Evolutionary conservation across 2,113 vertebrate species (phyloP).

Genomic region (Alouatta palliata): DNA sequence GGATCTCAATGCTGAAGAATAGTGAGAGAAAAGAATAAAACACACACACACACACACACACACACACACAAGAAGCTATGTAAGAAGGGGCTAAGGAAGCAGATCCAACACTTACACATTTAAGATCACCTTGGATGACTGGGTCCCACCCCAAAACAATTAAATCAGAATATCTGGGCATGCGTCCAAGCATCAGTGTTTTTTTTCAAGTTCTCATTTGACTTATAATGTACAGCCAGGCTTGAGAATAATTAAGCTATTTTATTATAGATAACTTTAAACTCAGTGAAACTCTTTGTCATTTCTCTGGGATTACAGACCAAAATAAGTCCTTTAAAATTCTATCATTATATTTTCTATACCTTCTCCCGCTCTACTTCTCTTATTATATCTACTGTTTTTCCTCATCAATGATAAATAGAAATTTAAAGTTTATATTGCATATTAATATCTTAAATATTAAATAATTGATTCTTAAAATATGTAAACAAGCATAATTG

Average conservation of each 20-base stretch:
- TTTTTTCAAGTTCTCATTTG: not conserved
- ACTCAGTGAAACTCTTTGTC: not conserved
- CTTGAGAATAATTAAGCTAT: not conserved
- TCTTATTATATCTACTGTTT: not conserved
- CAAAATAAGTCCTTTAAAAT: not conserved
- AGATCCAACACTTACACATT: rapidly evolving
- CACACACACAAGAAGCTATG: no score
- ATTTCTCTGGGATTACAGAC: not conserved
- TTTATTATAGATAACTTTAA: not conserved
- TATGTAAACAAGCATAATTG: not conserved
- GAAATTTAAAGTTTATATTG: not conserved
- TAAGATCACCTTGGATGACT: not conserved
- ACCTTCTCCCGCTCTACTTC: not conserved
- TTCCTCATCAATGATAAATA: not conserved
- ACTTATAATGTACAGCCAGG: not conserved
- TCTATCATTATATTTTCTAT: not conserved
- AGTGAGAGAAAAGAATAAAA: not conserved
- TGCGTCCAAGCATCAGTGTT: not conserved
- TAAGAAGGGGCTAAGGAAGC: not conserved
- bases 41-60: no score
- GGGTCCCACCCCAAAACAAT: not conserved
- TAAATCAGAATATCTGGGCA: not conserved
- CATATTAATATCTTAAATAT: not conserved
- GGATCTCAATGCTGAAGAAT: not conserved
- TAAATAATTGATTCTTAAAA: not conserved